Conservation (phyloP, 2,888 invertebrate species). For the Halictus ligatus region DNA sequence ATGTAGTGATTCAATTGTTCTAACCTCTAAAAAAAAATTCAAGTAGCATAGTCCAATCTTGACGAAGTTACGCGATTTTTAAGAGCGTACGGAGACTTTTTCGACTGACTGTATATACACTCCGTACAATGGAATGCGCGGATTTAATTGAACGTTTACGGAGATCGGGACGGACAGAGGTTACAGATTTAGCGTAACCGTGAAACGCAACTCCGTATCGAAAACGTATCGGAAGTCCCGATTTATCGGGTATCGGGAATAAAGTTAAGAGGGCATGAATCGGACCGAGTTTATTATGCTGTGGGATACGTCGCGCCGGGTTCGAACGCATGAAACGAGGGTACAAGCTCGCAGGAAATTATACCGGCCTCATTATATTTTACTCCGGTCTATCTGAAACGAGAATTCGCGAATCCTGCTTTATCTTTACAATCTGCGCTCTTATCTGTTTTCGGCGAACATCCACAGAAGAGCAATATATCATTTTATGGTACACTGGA, state of each 20-base stretch:
- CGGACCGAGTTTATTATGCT: neutral
- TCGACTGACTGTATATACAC: too few species aligned
- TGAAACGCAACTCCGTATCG: neutral
- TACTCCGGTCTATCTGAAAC: neutral
- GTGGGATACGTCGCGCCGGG: neutral
- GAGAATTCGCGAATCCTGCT: conserved; percentile 27
- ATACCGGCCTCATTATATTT: neutral
- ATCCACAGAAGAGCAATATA: conserved; percentile 49
- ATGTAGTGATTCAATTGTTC: too few species aligned
- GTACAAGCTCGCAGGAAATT: neutral
- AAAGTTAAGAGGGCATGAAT: neutral
- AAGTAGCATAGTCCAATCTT: too few species aligned
- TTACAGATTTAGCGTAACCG: neutral
- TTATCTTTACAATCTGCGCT: conserved; percentile 59
- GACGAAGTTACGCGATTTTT: too few species aligned
- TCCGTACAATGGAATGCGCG: neutral
- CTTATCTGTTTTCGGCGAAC: conserved; percentile 61
- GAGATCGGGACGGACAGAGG: neutral
- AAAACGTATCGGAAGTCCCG: neutral
- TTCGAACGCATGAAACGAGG: neutral
- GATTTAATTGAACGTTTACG: neutral
- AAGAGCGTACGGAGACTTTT: too few species aligned
- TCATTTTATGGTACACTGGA: conserved; percentile 48
- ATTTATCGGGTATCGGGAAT: conserved; percentile 1
- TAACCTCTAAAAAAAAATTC: too few species aligned